A percentile compares a stretch with the other conserved stretches of the same genome.
These are phyloP conservation scores for Aegithalos caudatus DNA, from an alignment of 2,113 vertebrate species.

Conservation along the genomic window DNA sequence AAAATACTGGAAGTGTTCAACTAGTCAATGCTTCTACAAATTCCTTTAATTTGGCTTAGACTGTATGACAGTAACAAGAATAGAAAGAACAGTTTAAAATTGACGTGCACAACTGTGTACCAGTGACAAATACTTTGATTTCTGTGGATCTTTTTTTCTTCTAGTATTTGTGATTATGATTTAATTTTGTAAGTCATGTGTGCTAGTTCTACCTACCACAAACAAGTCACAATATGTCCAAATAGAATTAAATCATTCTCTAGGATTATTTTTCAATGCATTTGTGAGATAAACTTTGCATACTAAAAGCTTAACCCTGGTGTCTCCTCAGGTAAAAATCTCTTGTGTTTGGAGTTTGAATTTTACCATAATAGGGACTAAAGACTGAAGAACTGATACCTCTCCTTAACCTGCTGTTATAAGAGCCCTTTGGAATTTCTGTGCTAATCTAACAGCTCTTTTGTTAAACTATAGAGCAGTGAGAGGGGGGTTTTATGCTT, in stretches of 20 bases:
- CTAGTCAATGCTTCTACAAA: background rate
- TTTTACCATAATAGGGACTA: background rate
- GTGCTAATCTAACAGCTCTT: background rate
- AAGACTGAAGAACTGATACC: background rate
- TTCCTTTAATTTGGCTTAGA: background rate
- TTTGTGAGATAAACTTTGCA: background rate
- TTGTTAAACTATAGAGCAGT: conserved; percentile 8
- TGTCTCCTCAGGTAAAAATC: background rate
- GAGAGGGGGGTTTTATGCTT: background rate
- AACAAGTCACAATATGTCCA: background rate
- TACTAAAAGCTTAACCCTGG: background rate
- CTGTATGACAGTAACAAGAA: background rate
- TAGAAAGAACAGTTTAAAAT: background rate
- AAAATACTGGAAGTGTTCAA: background rate
- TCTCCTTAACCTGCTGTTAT: background rate
- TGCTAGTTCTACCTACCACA: background rate
- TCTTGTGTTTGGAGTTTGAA: background rate
- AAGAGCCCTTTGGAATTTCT: background rate
- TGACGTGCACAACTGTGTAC: fast-evolving
- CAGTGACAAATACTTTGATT: background rate
- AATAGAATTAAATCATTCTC: background rate
- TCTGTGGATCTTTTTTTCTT: background rate
- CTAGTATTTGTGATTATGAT: background rate
- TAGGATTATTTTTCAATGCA: background rate
- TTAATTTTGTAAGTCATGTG: background rate